These are phyloP conservation scores for Pterostichus niger DNA, from an alignment of 2,888 invertebrate species.

Conservation along the genomic window DNA sequence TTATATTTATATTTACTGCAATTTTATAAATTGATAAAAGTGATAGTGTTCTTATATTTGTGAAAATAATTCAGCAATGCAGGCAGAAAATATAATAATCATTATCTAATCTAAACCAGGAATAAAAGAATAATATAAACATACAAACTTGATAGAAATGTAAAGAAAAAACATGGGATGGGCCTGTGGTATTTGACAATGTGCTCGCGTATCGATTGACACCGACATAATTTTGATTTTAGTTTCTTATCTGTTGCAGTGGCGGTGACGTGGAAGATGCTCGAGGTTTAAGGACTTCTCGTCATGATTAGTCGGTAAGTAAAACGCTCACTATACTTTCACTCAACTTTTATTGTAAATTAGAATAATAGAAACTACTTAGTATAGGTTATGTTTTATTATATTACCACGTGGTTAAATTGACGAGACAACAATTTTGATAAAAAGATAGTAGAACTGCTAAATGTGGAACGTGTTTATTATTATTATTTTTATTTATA, in stretches of 20 bases:
- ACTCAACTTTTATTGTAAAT: neutral
- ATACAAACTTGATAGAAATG: constrained; percentile 53
- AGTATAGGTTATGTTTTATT: constrained; percentile 2
- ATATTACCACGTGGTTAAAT: too few species aligned
- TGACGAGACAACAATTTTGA: too few species aligned
- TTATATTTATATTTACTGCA: too few species aligned
- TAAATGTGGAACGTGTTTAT: too few species aligned
- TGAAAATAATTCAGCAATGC: constrained; percentile 25
- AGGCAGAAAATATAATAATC: constrained; percentile 51
- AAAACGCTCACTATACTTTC: constrained; percentile 1
- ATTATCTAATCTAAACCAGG: constrained; percentile 60
- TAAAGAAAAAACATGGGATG: constrained; percentile 61
- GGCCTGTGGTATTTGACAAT: constrained; percentile 54
- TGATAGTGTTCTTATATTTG: neutral
- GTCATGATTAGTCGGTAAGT: constrained; percentile 64
- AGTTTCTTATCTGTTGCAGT: constrained; percentile 65
- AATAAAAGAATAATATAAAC: constrained; percentile 63
- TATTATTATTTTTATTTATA: too few species aligned
- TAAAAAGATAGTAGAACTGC: too few species aligned
- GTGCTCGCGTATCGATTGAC: constrained; percentile 32
- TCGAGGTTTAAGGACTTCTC: constrained; percentile 38
- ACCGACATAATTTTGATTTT: constrained; percentile 60
- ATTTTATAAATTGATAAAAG: too few species aligned
- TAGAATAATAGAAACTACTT: neutral
- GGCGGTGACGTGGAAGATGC: constrained; percentile 52